Percentiles rank a stretch among this genome's conserved stretches.
Conservation (phyloP, 2,797 vertebrate genomes). For the Xiphorhynchus erythropygius region DNA sequence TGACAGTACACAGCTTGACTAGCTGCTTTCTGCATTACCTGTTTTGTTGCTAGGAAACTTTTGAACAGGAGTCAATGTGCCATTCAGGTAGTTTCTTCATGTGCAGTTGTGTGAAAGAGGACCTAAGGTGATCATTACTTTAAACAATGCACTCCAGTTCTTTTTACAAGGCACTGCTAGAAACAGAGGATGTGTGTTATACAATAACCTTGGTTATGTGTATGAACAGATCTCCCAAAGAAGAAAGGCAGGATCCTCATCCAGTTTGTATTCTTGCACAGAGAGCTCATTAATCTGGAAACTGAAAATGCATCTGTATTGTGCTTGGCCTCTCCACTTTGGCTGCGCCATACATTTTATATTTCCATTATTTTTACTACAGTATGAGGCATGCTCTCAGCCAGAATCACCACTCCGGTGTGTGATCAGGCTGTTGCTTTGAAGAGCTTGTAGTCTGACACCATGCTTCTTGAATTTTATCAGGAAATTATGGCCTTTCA, state of each 20-base stretch:
- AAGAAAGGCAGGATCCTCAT: neutral
- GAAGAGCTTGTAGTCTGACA: neutral
- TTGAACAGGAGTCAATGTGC: neutral
- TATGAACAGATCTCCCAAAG: neutral
- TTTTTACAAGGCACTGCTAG: neutral
- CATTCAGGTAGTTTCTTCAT: neutral
- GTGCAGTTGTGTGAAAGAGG: neutral
- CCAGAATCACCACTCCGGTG: neutral
- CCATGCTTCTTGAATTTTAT: neutral
- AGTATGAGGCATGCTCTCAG: neutral
- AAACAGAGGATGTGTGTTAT: neutral
- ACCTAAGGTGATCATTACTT: neutral
- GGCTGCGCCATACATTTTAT: neutral
- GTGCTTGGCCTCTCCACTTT: neutral
- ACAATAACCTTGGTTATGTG: neutral
- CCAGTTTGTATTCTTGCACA: neutral
- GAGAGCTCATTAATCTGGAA: neutral
- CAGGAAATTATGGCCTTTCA: neutral
- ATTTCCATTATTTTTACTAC: neutral
- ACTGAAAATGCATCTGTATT: neutral
- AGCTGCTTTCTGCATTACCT: neutral
- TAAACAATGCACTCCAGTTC: neutral
- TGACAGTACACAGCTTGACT: neutral
- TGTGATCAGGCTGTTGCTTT: neutral
- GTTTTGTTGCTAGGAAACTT: slow-evolving; percentile 56